Conservation (phyloP, 2,113 vertebrate species). For the Noctilio leporinus region DNA sequence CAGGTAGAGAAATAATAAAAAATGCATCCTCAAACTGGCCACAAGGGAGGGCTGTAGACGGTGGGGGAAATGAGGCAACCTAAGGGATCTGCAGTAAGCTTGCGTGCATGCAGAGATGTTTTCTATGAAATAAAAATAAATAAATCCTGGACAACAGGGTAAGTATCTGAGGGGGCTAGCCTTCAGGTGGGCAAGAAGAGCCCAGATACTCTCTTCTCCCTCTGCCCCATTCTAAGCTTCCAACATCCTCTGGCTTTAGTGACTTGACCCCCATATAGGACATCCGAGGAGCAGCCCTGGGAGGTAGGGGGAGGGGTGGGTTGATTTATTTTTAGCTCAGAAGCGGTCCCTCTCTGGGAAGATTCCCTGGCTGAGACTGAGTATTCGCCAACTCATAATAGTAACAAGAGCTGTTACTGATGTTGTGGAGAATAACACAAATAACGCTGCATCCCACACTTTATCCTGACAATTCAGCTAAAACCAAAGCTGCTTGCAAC, state of each 20-base stretch:
- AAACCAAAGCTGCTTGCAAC: slow-evolving; percentile 26
- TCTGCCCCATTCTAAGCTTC: background rate
- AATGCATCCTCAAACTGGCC: slow-evolving; percentile 43
- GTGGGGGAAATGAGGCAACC: background rate
- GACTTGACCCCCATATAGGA: background rate
- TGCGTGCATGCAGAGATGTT: background rate
- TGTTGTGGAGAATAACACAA: slow-evolving; percentile 46
- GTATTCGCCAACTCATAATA: slow-evolving; percentile 46
- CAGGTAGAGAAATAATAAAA: background rate
- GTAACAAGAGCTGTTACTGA: slow-evolving; percentile 55
- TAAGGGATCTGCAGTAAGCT: slow-evolving; percentile 40
- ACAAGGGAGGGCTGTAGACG: background rate
- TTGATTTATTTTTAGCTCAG: slow-evolving; percentile 44
- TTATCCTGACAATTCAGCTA: slow-evolving; percentile 41
- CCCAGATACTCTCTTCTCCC: background rate
- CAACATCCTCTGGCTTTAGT: background rate
- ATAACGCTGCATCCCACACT: slow-evolving; percentile 47
- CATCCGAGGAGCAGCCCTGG: background rate
- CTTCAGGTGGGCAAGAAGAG: background rate
- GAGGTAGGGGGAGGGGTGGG: background rate
- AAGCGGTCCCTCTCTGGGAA: slow-evolving; percentile 15
- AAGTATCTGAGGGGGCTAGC: background rate
- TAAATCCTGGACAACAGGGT: background rate
- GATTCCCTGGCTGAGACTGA: slow-evolving; percentile 2
- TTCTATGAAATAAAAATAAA: background rate